Conservation (phyloP, 2,888 invertebrate species). For the Notocelia uddmanniana region DNA sequence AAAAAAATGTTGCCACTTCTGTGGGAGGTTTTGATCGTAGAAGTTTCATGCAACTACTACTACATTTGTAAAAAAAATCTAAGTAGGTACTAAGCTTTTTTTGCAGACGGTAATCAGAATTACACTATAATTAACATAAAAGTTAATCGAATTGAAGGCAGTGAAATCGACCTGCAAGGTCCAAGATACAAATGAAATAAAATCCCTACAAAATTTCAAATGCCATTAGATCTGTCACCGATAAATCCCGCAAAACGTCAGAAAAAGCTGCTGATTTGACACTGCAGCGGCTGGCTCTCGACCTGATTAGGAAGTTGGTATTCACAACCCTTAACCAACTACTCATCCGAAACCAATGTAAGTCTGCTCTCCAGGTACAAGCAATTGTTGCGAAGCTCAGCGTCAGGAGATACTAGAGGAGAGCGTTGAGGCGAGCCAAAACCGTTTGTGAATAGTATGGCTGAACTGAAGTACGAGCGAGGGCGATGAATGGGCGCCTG, state of each 20-base stretch:
- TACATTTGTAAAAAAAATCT: no score
- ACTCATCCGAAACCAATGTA: background rate
- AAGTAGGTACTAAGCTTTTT: no score
- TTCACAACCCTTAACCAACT: background rate
- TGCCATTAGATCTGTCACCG: background rate
- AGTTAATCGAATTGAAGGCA: no score
- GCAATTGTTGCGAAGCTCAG: background rate
- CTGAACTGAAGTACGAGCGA: slow-evolving; percentile 2
- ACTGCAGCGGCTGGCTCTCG: slow-evolving; percentile 7
- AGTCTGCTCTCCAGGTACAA: background rate
- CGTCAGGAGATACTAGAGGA: background rate
- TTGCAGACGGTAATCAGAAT: no score
- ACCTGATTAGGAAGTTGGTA: slow-evolving; percentile 7
- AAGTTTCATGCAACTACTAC: no score
- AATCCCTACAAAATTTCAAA: no score
- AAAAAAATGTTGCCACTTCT: no score
- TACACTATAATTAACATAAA: no score
- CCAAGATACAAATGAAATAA: background rate
- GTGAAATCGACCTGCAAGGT: no score
- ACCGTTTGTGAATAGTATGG: background rate
- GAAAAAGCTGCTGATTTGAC: slow-evolving; percentile 8
- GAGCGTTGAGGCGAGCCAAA: background rate
- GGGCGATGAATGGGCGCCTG: background rate
- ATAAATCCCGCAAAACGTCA: background rate
- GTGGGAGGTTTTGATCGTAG: no score